Evolutionary conservation across 2,888 invertebrate genomes (phyloP).

Genomic region (Agriopis leucophaearia): DNA sequence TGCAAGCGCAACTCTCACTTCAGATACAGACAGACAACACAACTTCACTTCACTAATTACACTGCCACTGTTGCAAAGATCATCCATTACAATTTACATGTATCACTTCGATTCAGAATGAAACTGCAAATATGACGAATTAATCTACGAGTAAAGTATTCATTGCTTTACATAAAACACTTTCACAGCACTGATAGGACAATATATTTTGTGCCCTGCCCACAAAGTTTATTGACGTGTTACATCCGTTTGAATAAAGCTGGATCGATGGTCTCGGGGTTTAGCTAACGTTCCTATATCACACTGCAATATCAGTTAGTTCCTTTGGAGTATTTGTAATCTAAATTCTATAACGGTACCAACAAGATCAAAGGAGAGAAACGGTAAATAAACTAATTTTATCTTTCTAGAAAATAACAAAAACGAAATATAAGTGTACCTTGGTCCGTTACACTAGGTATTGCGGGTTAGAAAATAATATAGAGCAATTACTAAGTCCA

Average conservation of each 20-base stretch:
- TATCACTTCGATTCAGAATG: conserved; percentile 37
- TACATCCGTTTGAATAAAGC: conserved; percentile 79
- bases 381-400: conserved; percentile 83
- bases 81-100: conserved; percentile 57
- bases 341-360: conserved; percentile 73
- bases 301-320: conserved; percentile 40
- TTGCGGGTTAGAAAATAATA: conserved; percentile 74
- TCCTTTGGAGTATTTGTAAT: conserved; percentile 52
- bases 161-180: conserved; percentile 58
- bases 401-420: conserved; percentile 65
- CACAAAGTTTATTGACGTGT: conserved; percentile 84
- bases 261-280: conserved; percentile 77
- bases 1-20: conserved; percentile 69
- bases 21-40: conserved; percentile 45
- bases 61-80: conserved; percentile 41
- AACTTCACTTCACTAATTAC: conserved; percentile 54
- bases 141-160: conserved; percentile 23
- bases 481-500: conserved; percentile 75
- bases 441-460: conserved; percentile 93
- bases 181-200: conserved; percentile 74
- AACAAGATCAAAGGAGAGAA: conserved; percentile 68
- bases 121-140: conserved; percentile 28
- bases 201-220: conserved; percentile 78
- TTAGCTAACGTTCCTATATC: conserved; percentile 44
- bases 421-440: conserved; percentile 87